Conservation (phyloP, 2,797 vertebrate genomes). For the Pachyuromys duprasi region DNA sequence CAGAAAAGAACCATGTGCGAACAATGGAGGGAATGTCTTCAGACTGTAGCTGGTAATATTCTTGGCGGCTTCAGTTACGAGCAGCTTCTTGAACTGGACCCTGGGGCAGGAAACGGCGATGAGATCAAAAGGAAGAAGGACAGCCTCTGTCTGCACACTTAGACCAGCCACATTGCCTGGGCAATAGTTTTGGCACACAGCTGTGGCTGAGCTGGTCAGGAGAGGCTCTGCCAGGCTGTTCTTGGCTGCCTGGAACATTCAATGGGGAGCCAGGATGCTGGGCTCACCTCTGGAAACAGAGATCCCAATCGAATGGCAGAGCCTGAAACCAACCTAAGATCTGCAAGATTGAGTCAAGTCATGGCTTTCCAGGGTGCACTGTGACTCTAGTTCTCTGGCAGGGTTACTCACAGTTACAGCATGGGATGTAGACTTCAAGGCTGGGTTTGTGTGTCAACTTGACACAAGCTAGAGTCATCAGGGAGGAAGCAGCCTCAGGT, state of each 20-base stretch:
- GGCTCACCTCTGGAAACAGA: not conserved
- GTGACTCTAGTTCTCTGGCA: not conserved
- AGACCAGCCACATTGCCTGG: not conserved
- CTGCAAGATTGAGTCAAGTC: not conserved
- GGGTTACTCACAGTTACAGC: not conserved
- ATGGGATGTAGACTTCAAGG: not conserved
- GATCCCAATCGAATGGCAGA: not conserved
- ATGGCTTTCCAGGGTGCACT: fast-evolving
- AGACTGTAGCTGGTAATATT: not conserved
- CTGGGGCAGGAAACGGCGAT: not conserved
- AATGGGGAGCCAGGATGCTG: not conserved
- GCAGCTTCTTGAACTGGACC: not conserved
- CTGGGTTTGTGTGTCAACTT: too few relatives aligned
- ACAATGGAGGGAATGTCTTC: not conserved
- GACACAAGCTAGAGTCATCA: too few relatives aligned
- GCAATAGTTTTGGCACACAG: not conserved
- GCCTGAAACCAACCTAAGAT: not conserved
- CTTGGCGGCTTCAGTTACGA: not conserved
- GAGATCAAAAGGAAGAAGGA: not conserved
- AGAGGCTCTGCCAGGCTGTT: not conserved
- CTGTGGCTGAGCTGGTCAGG: not conserved
- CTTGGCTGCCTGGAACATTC: not conserved
- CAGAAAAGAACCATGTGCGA: conserved; percentile 27
- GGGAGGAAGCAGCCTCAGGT: too few relatives aligned
- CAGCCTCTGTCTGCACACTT: not conserved